These are phyloP conservation scores for Formica aserva DNA, from an alignment of 2,888 invertebrate genomes.

Conservation along the genomic window DNA sequence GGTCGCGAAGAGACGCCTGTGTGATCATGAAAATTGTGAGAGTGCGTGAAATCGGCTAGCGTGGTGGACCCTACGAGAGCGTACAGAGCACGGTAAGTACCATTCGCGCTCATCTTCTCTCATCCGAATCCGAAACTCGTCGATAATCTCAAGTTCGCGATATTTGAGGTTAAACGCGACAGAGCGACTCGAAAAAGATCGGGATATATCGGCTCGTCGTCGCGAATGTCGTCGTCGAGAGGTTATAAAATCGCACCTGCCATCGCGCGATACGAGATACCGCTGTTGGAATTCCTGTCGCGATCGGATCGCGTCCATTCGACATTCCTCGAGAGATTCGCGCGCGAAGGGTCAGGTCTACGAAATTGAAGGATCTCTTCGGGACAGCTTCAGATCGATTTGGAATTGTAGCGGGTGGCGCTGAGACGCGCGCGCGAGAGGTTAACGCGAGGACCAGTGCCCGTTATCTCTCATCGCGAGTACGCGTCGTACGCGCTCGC, in stretches of 20 bases:
- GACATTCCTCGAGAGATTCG: neutral
- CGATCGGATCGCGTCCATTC: neutral
- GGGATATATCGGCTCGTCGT: neutral
- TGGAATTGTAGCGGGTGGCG: neutral
- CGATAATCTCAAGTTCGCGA: neutral
- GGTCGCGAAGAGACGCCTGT: slow-evolving; percentile 23
- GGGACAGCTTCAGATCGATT: neutral
- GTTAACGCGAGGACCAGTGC: neutral
- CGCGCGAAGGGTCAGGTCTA: no score
- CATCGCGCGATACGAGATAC: neutral
- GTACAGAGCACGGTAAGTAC: slow-evolving; percentile 60
- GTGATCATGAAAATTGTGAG: slow-evolving; percentile 76
- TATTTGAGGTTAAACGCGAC: neutral
- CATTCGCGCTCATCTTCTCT: neutral
- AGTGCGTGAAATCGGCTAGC: slow-evolving; percentile 74
- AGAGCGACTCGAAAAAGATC: neutral
- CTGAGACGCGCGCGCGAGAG: slow-evolving; percentile 5
- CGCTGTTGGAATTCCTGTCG: neutral
- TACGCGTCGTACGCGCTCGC: neutral
- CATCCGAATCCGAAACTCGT: neutral
- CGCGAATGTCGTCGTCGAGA: neutral
- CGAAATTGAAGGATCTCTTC: neutral
- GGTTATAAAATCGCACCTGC: neutral
- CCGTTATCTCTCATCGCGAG: neutral
- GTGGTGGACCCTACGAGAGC: slow-evolving; percentile 30